Percentiles rank a stretch among this genome's conserved stretches.
Conservation (phyloP, 1,140 invertebrate species). For the Parasteatoda tepidariorum region DNA sequence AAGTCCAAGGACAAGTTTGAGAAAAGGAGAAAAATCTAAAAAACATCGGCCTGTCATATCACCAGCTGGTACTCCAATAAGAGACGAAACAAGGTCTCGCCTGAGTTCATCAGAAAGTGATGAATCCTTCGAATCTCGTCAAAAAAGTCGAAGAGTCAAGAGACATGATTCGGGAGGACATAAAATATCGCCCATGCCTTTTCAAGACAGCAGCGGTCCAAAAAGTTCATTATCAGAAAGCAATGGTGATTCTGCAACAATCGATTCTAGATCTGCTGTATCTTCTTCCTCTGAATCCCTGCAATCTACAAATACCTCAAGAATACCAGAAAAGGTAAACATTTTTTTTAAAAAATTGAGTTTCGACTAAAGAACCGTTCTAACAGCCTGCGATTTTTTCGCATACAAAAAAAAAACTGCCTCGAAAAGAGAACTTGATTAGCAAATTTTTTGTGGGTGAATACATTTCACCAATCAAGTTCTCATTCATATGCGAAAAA, state of each 20-base stretch:
- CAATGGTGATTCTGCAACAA: conserved; percentile 45
- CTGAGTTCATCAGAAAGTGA: conserved; percentile 51
- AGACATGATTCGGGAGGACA: conserved; percentile 14
- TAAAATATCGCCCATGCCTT: conserved; percentile 15
- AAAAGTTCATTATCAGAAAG: conserved; percentile 42
- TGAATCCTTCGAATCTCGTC: conserved; percentile 11
- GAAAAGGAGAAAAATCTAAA: conserved; percentile 30
- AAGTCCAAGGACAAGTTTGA: conserved; percentile 14
- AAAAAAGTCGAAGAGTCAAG: conserved; percentile 23
- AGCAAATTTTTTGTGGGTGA: too few relatives aligned
- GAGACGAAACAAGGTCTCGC: conserved; percentile 21
- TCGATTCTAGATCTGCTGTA: conserved; percentile 22
- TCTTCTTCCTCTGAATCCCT: conserved; percentile 39
- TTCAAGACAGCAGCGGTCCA: conserved; percentile 27
- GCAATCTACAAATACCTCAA: conserved; percentile 18
- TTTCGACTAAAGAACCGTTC: neutral
- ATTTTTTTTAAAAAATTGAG: neutral
- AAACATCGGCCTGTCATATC: conserved; percentile 22
- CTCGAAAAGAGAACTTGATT: too few relatives aligned
- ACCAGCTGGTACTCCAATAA: conserved; percentile 31
- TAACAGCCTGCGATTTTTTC: too few relatives aligned
- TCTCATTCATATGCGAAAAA: too few relatives aligned
- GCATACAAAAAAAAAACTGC: too few relatives aligned
- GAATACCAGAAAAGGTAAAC: conserved; percentile 27
- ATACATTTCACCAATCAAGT: too few relatives aligned